A percentile compares a stretch with the other conserved stretches of the same genome.
phyloP scores from a whole-genome alignment of 2,797 vertebrate species.

The Cryptoblepharus egeriae region DNA sequence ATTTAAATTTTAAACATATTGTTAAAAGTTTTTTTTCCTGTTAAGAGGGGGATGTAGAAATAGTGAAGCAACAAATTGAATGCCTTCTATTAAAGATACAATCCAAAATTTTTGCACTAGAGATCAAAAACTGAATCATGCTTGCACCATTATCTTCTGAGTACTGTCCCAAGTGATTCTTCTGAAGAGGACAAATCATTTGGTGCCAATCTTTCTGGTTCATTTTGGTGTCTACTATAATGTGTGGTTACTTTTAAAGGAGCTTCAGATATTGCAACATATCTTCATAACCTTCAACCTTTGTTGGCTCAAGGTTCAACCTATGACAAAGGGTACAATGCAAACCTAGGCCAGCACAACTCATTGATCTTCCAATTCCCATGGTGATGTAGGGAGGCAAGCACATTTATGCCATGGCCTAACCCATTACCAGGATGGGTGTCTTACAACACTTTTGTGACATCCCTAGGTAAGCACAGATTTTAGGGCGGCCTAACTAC shows the following conservation, averaged over 20 bases:
- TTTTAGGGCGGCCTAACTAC: no score
- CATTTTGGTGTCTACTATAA: neutral
- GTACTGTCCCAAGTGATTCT: neutral
- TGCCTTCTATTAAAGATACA: constrained; percentile 68
- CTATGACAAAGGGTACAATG: no score
- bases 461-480: no score
- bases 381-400: no score
- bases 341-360: no score
- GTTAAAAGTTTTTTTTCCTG: constrained; percentile 52
- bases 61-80: constrained; percentile 67
- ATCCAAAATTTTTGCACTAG: constrained; percentile 48
- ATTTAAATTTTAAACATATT: constrained; percentile 74
- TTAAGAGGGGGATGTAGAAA: constrained; percentile 19
- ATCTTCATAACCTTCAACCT: no score
- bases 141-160: neutral
- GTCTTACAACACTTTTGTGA: no score
- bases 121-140: neutral
- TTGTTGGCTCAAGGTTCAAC: no score
- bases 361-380: no score
- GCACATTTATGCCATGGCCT: no score
- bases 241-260: neutral
- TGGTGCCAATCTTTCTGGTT: neutral
- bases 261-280: neutral
- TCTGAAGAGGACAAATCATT: neutral
- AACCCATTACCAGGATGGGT: no score